Percentiles rank a stretch among this genome's conserved stretches.
Conservation (phyloP, 2,797 vertebrate genomes). For the Intellagama lesueurii region DNA sequence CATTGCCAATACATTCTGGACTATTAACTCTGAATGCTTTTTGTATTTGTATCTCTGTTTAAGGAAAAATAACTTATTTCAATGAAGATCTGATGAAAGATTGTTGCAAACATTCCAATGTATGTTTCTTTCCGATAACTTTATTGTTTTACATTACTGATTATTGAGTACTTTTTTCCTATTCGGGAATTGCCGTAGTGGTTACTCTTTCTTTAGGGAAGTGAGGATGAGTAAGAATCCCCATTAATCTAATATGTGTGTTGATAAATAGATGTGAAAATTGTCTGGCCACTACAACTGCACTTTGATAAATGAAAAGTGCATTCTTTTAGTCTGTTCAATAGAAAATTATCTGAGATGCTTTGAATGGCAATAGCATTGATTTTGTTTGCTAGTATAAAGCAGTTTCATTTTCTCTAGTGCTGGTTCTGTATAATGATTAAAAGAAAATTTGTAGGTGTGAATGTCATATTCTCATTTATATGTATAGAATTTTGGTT, state of each 20-base stretch:
- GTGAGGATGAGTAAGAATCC: constrained; percentile 18
- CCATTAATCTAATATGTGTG: constrained; percentile 22
- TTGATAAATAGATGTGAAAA: constrained; percentile 32
- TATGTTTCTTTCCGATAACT: neutral
- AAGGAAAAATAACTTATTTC: neutral
- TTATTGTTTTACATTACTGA: constrained; percentile 2
- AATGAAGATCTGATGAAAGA: neutral
- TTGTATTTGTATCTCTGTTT: neutral
- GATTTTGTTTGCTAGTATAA: constrained; percentile 22
- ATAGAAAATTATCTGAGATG: constrained; percentile 19
- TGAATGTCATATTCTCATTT: neutral
- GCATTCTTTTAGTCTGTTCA: constrained; percentile 20
- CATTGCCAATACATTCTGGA: too few relatives aligned
- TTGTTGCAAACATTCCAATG: neutral
- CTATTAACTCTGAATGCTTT: neutral
- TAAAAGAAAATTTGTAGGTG: neutral
- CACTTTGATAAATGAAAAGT: constrained; percentile 36
- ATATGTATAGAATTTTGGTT: neutral
- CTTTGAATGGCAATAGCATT: constrained; percentile 30
- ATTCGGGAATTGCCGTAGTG: constrained; percentile 1
- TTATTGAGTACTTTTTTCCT: neutral
- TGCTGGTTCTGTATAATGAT: neutral
- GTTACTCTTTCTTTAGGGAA: constrained; percentile 16
- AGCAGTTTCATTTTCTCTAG: constrained; percentile 27
- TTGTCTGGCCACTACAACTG: constrained; percentile 11